phyloP scores from a whole-genome alignment of 2,113 vertebrate species.

The Astatoreochromis straeleni region DNA sequence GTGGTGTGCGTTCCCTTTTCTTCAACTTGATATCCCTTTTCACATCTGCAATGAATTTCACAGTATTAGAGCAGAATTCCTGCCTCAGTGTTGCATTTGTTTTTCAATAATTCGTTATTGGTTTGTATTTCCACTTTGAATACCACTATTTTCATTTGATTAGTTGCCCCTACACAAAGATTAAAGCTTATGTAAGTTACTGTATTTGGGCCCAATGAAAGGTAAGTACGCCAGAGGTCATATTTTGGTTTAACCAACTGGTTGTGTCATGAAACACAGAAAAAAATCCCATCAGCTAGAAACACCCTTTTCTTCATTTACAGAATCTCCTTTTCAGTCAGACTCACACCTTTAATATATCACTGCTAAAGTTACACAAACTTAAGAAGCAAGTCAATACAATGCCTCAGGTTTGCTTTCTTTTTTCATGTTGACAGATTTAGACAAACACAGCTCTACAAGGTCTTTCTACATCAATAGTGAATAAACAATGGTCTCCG shows the following conservation, averaged over 20 bases:
- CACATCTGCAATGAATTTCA: constrained; percentile 44
- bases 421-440: not conserved
- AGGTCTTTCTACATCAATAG: not conserved
- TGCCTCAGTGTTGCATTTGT: not conserved
- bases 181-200: not conserved
- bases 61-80: not conserved
- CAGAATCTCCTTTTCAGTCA: not conserved
- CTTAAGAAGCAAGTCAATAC: not conserved
- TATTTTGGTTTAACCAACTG: not conserved
- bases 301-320: not conserved
- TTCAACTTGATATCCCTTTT: fast-evolving
- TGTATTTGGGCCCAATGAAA: not conserved
- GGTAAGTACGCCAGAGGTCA: not conserved
- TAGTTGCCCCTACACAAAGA: not conserved
- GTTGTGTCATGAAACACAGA: not conserved
- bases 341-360: not conserved
- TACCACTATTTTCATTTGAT: not conserved
- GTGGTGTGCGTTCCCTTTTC: not conserved
- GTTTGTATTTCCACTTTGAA: not conserved
- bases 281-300: not conserved
- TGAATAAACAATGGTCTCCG: not conserved
- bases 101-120: not conserved
- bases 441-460: not conserved
- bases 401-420: fast-evolving
- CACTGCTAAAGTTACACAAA: not conserved